Evolutionary conservation across 2,113 vertebrate genomes (phyloP).

Genomic region (Octodon degus): DNA sequence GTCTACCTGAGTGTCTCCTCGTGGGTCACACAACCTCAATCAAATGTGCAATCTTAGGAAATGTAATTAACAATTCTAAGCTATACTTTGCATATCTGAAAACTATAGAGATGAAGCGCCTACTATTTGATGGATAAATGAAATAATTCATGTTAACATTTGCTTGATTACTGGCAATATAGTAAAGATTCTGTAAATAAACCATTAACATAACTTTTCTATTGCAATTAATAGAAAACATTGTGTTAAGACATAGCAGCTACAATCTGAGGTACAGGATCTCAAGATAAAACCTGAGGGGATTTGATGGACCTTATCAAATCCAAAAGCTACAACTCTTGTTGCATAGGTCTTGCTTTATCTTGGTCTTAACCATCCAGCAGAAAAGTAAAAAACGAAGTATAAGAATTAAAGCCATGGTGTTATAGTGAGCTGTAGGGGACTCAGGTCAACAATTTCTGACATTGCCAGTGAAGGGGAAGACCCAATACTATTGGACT

Average conservation of each 20-base stretch:
- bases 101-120: neutral
- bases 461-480: too few relatives aligned
- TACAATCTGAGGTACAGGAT: too few relatives aligned
- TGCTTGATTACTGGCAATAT: neutral
- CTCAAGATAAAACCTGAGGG: too few relatives aligned
- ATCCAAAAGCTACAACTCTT: too few relatives aligned
- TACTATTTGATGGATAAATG: neutral
- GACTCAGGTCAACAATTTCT: too few relatives aligned
- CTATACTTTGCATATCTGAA: neutral
- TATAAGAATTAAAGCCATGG: too few relatives aligned
- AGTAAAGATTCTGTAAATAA: neutral
- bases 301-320: too few relatives aligned
- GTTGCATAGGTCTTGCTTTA: too few relatives aligned
- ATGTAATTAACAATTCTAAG: neutral
- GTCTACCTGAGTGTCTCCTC: neutral
- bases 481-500: too few relatives aligned
- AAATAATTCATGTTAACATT: neutral
- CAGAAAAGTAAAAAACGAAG: too few relatives aligned
- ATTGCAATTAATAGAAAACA: neutral
- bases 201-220: neutral
- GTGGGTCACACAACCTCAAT: neutral
- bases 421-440: too few relatives aligned
- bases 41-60: neutral
- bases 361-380: too few relatives aligned
- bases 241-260: neutral